Percentiles rank a stretch among this genome's conserved stretches.
Conservation (phyloP, 1,140 invertebrate species). For the Cydia strobilella region DNA sequence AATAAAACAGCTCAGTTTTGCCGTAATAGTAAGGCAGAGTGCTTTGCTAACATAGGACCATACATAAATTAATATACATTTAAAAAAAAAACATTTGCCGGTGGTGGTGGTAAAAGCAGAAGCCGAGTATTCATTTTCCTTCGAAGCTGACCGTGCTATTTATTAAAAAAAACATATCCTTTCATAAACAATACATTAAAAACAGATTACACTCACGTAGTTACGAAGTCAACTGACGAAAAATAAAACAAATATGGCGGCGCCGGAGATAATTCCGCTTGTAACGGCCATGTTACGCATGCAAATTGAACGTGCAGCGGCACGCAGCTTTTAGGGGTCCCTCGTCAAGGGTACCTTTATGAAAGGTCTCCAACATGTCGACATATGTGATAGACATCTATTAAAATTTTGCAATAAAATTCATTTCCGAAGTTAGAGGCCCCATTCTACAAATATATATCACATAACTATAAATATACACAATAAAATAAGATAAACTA, state of each 20-base stretch:
- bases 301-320: conserved; percentile 52
- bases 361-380: conserved; percentile 2
- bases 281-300: conserved; percentile 55
- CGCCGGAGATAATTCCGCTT: conserved; percentile 54
- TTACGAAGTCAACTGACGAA: conserved; percentile 22
- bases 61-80: too few relatives aligned
- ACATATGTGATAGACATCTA: conserved; percentile 4
- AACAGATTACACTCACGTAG: neutral
- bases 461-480: too few relatives aligned
- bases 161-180: neutral
- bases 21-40: too few relatives aligned
- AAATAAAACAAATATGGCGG: conserved; percentile 56
- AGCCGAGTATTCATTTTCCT: neutral
- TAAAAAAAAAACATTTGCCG: neutral
- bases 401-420: neutral
- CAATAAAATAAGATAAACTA: too few relatives aligned
- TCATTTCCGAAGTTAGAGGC: neutral
- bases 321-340: conserved; percentile 27
- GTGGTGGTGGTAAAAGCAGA: neutral
- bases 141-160: neutral
- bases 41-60: too few relatives aligned
- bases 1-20: too few relatives aligned
- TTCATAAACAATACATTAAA: conserved; percentile 12
- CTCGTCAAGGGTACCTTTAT: conserved; percentile 8
- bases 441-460: neutral